Conservation (phyloP, 2,888 invertebrate species). For the Chrysolina americana region DNA sequence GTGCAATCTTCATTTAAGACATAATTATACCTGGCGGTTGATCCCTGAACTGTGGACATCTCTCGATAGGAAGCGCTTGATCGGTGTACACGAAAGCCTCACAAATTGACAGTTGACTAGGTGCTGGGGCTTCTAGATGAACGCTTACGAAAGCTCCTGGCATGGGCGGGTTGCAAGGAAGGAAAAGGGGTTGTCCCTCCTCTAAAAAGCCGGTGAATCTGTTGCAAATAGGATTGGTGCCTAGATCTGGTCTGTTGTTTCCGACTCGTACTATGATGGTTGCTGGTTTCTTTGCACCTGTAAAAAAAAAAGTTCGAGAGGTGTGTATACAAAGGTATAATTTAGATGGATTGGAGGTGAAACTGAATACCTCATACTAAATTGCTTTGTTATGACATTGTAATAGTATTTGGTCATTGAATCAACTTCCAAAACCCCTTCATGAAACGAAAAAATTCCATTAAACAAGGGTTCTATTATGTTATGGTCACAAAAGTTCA, state of each 20-base stretch:
- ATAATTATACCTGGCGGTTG: constrained; percentile 82
- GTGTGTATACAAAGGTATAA: too few species aligned
- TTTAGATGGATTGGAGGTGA: too few species aligned
- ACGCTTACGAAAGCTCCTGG: constrained; percentile 95
- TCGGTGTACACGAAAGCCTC: constrained; percentile 96
- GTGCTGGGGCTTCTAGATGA: constrained; percentile 83
- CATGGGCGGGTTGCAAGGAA: constrained; percentile 96
- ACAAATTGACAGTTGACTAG: constrained; percentile 88
- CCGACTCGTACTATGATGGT: constrained; percentile 92
- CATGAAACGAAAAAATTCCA: too few species aligned
- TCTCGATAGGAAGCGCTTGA: constrained; percentile 90
- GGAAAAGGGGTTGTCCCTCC: constrained; percentile 91
- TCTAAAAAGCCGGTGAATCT: constrained; percentile 88
- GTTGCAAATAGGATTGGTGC: constrained; percentile 93
- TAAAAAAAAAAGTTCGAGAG: constrained; percentile 43
- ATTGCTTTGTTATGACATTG: too few species aligned
- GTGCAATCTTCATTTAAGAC: too few species aligned
- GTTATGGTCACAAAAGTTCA: too few species aligned
- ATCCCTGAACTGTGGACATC: constrained; percentile 93
- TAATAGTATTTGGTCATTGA: too few species aligned
- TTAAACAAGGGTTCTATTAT: too few species aligned
- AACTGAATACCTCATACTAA: too few species aligned
- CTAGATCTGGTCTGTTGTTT: constrained; percentile 92
- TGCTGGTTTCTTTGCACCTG: constrained; percentile 84
- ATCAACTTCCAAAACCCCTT: too few species aligned